Evolutionary conservation across 2,113 vertebrate genomes (phyloP).

Genomic region (Daphoenositta chrysoptera): DNA sequence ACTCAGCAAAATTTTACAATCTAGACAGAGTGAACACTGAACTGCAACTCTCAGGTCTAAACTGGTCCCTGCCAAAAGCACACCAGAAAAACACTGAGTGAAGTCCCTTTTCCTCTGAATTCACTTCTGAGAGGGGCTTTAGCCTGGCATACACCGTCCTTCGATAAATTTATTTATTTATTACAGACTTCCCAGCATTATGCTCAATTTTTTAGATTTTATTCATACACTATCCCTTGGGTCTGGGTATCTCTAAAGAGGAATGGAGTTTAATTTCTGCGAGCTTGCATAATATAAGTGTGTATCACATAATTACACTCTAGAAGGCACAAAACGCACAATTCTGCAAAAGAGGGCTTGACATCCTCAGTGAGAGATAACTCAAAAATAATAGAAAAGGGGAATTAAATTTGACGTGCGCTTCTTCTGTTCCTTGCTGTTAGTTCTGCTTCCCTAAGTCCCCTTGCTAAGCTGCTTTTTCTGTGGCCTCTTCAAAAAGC

Average conservation of each 20-base stretch:
- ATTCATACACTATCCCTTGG: not conserved
- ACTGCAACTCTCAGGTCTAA: not conserved
- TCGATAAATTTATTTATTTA: not conserved
- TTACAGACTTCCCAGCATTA: not conserved
- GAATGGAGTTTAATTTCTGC: not conserved
- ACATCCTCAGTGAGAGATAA: not conserved
- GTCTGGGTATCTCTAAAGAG: not conserved
- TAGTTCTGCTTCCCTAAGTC: conserved; percentile 35
- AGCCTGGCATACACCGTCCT: too few relatives aligned
- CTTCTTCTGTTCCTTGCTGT: not conserved
- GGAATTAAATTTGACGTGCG: conserved; percentile 1
- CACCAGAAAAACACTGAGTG: not conserved
- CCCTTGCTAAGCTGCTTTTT: not conserved
- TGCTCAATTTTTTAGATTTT: not conserved
- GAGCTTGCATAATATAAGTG: not conserved
- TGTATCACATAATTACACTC: not conserved
- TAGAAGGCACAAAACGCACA: not conserved
- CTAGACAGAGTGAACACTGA: not conserved
- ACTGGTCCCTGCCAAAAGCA: not conserved
- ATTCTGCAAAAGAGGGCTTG: not conserved
- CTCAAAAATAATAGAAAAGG: conserved; percentile 14
- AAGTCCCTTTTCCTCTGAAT: not conserved
- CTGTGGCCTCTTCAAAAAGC: not conserved
- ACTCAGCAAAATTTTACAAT: not conserved
- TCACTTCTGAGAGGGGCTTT: not conserved